Evolutionary conservation across 2,797 vertebrate species (phyloP).

Genomic region (Stomatorhinus walkeri): DNA sequence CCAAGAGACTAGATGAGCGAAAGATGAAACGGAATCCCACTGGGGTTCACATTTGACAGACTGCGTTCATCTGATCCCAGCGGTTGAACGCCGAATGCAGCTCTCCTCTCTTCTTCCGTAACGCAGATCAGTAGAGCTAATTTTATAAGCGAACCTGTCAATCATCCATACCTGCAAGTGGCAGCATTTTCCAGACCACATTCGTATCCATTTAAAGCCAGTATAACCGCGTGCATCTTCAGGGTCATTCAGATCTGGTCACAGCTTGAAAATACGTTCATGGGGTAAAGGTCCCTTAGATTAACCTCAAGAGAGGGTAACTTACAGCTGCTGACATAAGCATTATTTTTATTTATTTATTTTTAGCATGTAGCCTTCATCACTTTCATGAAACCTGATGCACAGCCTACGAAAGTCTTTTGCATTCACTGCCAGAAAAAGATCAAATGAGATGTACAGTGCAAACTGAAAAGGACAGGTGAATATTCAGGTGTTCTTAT

Average conservation of each 20-base stretch:
- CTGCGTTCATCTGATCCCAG: neutral
- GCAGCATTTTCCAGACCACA: neutral
- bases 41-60: neutral
- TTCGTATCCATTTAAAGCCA: neutral
- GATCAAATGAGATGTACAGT: neutral
- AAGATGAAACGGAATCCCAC: neutral
- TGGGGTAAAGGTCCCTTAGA: neutral
- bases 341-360: neutral
- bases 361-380: neutral
- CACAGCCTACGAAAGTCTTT: neutral
- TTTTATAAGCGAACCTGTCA: conserved; percentile 8
- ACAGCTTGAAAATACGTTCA: neutral
- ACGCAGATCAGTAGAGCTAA: neutral
- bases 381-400: neutral
- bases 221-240: neutral
- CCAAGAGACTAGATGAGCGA: neutral
- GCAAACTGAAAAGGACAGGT: neutral
- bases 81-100: neutral
- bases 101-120: neutral
- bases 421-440: neutral
- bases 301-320: neutral
- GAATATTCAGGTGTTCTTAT: neutral
- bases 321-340: conserved; percentile 8
- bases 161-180: neutral
- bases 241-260: neutral